A percentile compares a stretch with the other conserved stretches of the same genome.
These are phyloP conservation scores for Dermochelys coriacea DNA, from an alignment of 2,797 vertebrate species.

Conservation along the genomic window DNA sequence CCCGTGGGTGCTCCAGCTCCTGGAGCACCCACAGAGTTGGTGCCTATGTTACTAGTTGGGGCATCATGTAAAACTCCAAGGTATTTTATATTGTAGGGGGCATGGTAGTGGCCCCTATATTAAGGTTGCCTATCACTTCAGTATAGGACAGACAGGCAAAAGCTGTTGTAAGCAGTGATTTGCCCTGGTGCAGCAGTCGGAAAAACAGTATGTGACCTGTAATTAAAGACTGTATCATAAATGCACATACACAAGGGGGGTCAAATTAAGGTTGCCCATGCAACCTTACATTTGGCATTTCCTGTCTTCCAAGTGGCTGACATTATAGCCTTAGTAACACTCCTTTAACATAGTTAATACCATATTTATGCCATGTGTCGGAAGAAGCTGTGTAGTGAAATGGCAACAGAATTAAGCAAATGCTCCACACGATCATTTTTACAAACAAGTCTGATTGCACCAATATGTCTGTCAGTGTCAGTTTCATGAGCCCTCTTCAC, in stretches of 20 bases:
- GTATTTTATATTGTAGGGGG: neutral
- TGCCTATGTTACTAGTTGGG: neutral
- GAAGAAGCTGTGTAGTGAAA: fast-evolving
- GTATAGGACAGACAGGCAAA: neutral
- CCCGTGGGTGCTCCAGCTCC: no score
- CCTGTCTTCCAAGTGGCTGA: neutral
- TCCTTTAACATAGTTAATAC: neutral
- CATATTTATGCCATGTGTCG: fast-evolving
- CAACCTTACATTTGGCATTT: neutral
- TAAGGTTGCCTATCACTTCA: fast-evolving
- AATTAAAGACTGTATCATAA: neutral
- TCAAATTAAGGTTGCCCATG: neutral
- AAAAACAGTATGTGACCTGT: neutral
- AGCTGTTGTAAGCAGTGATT: neutral
- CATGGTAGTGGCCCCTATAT: neutral
- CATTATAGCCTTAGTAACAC: neutral
- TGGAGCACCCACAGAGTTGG: no score
- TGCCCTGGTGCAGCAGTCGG: fast-evolving
- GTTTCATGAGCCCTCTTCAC: neutral
- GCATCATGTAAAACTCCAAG: neutral
- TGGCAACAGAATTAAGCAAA: neutral
- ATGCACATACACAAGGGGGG: neutral
- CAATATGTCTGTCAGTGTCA: neutral
- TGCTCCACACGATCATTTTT: neutral
- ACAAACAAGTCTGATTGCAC: neutral